Conservation (phyloP, 2,888 invertebrate species). For the Pandemis heparana region DNA sequence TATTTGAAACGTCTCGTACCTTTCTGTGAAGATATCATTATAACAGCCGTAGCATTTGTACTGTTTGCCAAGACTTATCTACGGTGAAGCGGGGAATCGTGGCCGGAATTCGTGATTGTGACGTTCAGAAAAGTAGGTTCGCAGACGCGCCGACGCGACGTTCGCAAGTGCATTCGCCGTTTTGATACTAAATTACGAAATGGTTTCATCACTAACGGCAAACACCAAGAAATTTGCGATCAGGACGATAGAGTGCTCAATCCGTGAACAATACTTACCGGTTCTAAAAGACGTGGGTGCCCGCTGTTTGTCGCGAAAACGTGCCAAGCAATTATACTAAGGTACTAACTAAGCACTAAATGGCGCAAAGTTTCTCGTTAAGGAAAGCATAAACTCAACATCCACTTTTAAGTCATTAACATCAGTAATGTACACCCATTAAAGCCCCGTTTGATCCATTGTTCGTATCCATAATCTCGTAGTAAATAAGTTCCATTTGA, state of each 20-base stretch:
- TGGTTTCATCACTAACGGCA: conserved; percentile 59
- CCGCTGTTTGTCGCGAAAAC: background rate
- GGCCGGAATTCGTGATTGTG: conserved; percentile 75
- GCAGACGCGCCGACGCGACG: conserved; percentile 64
- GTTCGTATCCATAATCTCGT: background rate
- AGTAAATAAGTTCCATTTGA: background rate
- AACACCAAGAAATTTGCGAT: conserved; percentile 48
- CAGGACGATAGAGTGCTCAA: conserved; percentile 3
- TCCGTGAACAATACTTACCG: conserved; percentile 1
- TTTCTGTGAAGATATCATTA: conserved; percentile 25
- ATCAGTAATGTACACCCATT: background rate
- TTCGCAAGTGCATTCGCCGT: conserved; percentile 70
- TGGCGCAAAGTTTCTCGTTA: background rate
- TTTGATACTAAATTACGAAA: conserved; percentile 67
- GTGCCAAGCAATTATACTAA: background rate
- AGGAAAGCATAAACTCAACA: background rate
- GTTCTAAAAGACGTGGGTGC: background rate
- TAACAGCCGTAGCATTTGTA: conserved; percentile 48
- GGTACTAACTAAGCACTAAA: background rate
- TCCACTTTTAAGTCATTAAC: background rate
- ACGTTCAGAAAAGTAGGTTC: conserved; percentile 72
- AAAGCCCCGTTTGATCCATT: background rate
- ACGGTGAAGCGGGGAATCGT: conserved; percentile 72
- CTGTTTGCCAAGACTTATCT: conserved; percentile 63
- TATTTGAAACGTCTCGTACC: conserved; percentile 9